Percentiles rank a stretch among this genome's conserved stretches.
Conservation (phyloP, 2,797 vertebrate genomes). For the Bucorvus abyssinicus region DNA sequence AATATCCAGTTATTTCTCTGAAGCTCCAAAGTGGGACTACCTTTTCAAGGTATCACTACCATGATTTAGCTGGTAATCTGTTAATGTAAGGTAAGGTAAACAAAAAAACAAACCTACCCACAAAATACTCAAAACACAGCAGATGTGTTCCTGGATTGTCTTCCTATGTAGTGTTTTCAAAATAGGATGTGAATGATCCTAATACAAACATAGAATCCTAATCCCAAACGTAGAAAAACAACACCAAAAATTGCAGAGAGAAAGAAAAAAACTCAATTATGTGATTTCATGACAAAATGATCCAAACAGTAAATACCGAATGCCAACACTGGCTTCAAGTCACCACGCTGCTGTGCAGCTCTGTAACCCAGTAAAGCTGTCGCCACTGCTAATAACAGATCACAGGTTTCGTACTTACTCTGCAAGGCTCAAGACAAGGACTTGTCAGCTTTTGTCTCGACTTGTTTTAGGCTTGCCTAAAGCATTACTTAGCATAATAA, state of each 20-base stretch:
- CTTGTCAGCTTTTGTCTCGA: background rate
- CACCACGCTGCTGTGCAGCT: background rate
- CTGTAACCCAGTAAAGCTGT: background rate
- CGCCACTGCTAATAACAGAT: background rate
- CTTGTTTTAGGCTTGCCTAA: background rate
- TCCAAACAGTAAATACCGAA: background rate
- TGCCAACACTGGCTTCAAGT: background rate
- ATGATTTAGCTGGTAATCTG: background rate
- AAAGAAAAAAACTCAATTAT: background rate
- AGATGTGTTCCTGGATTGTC: background rate
- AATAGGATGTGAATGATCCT: conserved; percentile 6
- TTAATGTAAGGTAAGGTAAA: background rate
- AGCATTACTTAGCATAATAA: background rate
- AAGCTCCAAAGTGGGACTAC: background rate
- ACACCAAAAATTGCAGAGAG: background rate
- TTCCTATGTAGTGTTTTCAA: background rate
- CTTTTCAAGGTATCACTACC: background rate
- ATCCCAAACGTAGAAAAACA: background rate
- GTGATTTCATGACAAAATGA: background rate
- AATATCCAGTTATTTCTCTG: background rate
- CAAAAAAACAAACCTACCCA: background rate
- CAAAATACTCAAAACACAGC: background rate
- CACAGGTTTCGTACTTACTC: background rate
- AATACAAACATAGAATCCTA: background rate
- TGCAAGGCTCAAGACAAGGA: background rate